These are phyloP conservation scores for Macrophya alboannulata DNA, from an alignment of 2,888 invertebrate species.

Conservation along the genomic window DNA sequence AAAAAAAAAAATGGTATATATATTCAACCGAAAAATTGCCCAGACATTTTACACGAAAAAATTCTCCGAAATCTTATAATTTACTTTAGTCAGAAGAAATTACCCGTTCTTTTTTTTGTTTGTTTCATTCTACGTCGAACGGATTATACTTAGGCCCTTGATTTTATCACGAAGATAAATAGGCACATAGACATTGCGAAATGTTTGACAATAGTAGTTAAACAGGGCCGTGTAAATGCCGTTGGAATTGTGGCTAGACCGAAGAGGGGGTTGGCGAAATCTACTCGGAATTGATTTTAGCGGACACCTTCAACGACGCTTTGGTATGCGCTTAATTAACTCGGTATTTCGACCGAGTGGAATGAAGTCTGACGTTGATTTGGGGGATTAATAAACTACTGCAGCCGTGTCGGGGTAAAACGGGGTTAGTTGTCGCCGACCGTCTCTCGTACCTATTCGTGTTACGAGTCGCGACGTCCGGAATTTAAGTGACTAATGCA, in stretches of 20 bases:
- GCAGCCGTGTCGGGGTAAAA: not conserved
- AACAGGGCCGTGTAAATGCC: not conserved
- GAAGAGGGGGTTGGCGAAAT: not conserved
- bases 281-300: constrained; percentile 34
- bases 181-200: not conserved
- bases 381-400: constrained; percentile 32
- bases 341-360: constrained; percentile 37
- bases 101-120: too few species aligned
- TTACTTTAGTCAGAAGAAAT: too few species aligned
- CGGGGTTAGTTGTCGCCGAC: not conserved
- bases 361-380: constrained; percentile 45
- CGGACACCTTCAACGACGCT: constrained; percentile 43
- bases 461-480: too few species aligned
- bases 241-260: not conserved
- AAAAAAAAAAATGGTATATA: too few species aligned
- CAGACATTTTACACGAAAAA: not conserved
- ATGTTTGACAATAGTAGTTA: not conserved
- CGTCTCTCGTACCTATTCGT: not conserved
- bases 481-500: constrained; percentile 15
- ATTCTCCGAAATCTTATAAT: too few species aligned
- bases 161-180: not conserved
- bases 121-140: not conserved
- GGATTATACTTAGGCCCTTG: not conserved
- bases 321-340: constrained; percentile 47
- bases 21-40: too few species aligned